Conservation (phyloP, 2,797 vertebrate genomes). For the Natrix natrix region DNA sequence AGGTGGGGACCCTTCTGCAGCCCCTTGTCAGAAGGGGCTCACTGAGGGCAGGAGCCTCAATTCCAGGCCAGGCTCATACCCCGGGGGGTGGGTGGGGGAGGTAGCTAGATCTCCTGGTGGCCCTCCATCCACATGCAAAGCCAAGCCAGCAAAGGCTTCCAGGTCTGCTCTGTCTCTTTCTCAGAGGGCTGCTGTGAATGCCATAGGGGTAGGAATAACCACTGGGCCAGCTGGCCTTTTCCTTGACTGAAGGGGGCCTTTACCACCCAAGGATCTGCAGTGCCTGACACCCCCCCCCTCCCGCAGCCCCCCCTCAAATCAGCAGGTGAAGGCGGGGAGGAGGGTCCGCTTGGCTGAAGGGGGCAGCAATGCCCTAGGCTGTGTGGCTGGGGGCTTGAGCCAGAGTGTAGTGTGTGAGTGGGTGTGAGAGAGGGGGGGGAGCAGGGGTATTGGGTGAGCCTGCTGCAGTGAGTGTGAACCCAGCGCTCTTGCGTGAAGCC, state of each 20-base stretch:
- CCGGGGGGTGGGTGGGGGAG: accelerated
- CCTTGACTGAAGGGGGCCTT: background rate
- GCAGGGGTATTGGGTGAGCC: background rate
- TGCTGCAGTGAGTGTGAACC: background rate
- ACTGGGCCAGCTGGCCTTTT: background rate
- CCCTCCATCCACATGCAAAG: background rate
- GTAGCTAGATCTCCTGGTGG: background rate
- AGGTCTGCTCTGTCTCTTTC: background rate
- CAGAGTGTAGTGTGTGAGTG: background rate
- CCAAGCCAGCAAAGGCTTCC: background rate
- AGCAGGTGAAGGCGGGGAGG: background rate
- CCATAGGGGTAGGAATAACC: background rate
- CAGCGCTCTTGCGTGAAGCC: too few species aligned
- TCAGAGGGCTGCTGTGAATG: background rate
- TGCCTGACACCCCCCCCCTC: accelerated
- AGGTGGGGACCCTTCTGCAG: background rate
- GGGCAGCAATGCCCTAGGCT: background rate
- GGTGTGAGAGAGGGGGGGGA: background rate
- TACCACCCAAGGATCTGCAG: background rate
- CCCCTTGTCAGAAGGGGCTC: background rate
- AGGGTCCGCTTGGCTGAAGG: accelerated
- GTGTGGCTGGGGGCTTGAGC: too few species aligned
- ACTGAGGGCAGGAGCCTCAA: background rate
- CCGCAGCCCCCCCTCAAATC: background rate
- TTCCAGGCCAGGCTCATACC: background rate